These are phyloP conservation scores for Osedax frankpressi DNA, from an alignment of 2,888 invertebrate genomes.

Conservation along the genomic window DNA sequence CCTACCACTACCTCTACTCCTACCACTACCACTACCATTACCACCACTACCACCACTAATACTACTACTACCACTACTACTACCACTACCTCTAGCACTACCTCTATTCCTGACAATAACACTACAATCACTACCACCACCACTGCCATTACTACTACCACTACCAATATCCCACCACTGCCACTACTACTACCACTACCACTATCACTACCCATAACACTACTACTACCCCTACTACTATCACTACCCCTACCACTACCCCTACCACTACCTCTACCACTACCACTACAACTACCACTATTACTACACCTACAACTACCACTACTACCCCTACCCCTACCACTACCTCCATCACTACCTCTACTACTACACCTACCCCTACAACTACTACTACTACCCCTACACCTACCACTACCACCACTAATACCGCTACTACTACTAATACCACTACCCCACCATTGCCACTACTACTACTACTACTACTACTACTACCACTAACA, in stretches of 20 bases:
- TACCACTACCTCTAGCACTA: background rate
- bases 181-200: constrained; percentile 11
- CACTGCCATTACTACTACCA: too few species aligned
- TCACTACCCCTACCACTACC: constrained; percentile 9
- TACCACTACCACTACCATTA: constrained; percentile 8
- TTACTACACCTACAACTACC: constrained; percentile 9
- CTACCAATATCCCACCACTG: constrained; percentile 6
- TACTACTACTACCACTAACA: constrained; percentile 14
- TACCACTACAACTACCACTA: constrained; percentile 9
- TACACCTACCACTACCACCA: constrained; percentile 10
- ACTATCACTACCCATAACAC: background rate
- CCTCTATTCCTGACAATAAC: background rate
- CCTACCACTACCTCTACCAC: constrained; percentile 11
- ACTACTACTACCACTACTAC: background rate
- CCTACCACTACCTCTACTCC: constrained; percentile 5
- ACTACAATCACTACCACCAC: constrained; percentile 9
- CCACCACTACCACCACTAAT: constrained; percentile 3
- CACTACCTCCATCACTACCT: constrained; percentile 12
- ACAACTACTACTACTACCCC: constrained; percentile 14
- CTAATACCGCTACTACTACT: constrained; percentile 15
- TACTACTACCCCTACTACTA: background rate
- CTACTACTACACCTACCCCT: constrained; percentile 11
- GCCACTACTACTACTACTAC: constrained; percentile 15
- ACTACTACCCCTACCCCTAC: background rate
- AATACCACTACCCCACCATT: constrained; percentile 9